Conservation (phyloP, 2,113 vertebrate genomes). For the Canis aureus region DNA sequence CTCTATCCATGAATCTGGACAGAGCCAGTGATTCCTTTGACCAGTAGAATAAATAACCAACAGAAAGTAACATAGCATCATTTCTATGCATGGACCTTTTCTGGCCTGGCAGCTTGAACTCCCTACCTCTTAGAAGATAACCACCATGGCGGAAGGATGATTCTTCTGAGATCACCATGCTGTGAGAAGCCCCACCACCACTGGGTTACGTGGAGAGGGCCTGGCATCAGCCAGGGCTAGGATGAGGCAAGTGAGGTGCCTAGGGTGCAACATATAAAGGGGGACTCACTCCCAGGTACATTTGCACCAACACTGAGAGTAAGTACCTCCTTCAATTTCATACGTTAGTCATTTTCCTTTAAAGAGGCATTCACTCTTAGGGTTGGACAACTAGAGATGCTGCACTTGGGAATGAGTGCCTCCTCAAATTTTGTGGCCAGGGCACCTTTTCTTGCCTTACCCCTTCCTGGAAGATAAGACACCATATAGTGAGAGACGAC, state of each 20-base stretch:
- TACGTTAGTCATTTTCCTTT: neutral
- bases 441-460: neutral
- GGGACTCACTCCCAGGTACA: neutral
- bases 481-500: neutral
- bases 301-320: too few species aligned
- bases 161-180: neutral
- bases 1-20: neutral
- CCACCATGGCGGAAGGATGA: too few species aligned
- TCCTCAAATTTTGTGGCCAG: neutral
- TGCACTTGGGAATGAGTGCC: neutral
- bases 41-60: neutral
- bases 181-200: neutral
- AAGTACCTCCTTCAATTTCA: constrained; percentile 1
- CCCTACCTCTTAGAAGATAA: neutral
- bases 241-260: neutral
- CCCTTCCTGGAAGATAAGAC: neutral
- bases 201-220: neutral
- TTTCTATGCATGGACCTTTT: neutral
- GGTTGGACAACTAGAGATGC: neutral
- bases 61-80: neutral
- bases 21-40: neutral
- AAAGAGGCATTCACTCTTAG: neutral
- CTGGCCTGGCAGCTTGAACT: neutral
- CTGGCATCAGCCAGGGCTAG: neutral
- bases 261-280: neutral